Conservation (phyloP, 2,797 vertebrate genomes). For the Acrossocheilus wenchowensis region DNA sequence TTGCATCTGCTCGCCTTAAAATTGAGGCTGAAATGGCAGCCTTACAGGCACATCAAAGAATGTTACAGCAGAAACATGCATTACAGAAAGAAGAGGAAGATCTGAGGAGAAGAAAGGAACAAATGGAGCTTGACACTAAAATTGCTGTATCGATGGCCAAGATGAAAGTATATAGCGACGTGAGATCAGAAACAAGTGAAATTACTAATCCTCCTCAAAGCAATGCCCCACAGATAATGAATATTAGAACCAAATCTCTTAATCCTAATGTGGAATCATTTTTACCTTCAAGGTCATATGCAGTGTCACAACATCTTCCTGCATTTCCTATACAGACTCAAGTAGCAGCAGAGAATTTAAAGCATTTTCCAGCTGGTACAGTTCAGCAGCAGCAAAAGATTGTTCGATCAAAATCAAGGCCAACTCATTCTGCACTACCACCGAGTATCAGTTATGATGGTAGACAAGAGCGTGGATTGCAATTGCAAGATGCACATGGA, state of each 20-base stretch:
- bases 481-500: too few relatives aligned
- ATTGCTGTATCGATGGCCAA: neutral
- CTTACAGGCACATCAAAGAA: neutral
- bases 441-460: too few relatives aligned
- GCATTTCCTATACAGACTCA: too few relatives aligned
- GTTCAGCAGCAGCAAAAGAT: too few relatives aligned
- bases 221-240: neutral
- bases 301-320: too few relatives aligned
- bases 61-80: neutral
- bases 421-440: too few relatives aligned
- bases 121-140: neutral
- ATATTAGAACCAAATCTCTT: neutral
- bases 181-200: neutral
- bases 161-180: neutral
- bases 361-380: too few relatives aligned
- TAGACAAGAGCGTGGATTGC: too few relatives aligned
- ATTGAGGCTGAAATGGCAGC: neutral
- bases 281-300: too few relatives aligned
- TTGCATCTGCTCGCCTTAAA: neutral
- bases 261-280: neutral
- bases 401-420: too few relatives aligned
- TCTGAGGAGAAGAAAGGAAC: neutral
- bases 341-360: too few relatives aligned
- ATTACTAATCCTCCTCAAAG: neutral
- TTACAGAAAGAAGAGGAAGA: neutral